Percentiles rank a stretch among this genome's conserved stretches.
These are phyloP conservation scores for Cheilosia urbana DNA, from an alignment of 2,888 invertebrate genomes.

Conservation along the genomic window DNA sequence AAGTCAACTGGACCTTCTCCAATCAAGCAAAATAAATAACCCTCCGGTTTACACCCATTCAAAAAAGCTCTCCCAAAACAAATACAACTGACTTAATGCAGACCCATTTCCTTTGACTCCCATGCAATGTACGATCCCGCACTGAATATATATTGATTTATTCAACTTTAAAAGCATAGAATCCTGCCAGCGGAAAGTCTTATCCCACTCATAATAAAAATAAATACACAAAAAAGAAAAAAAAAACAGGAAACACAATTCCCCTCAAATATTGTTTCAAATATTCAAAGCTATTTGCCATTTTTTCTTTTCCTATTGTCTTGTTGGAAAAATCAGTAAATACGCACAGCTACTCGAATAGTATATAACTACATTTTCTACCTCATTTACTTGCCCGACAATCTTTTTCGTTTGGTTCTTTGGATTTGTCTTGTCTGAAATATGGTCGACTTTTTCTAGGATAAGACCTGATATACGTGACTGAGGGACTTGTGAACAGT, in stretches of 20 bases:
- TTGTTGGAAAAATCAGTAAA: slow-evolving; percentile 13
- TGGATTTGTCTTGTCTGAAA: slow-evolving; percentile 39
- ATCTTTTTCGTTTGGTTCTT: slow-evolving; percentile 29
- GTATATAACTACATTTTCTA: slow-evolving; percentile 37
- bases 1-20: no score
- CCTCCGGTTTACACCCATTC: no score
- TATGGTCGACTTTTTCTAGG: slow-evolving; percentile 40
- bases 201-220: slow-evolving; percentile 13
- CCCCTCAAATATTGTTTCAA: slow-evolving; percentile 44
- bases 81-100: no score
- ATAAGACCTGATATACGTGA: slow-evolving; percentile 44
- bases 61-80: neutral
- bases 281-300: slow-evolving; percentile 44
- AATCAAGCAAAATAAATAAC: no score
- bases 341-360: neutral
- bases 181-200: slow-evolving; percentile 20
- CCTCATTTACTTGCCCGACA: slow-evolving; percentile 38
- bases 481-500: slow-evolving; percentile 16
- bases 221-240: neutral
- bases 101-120: neutral
- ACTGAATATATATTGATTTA: slow-evolving; percentile 40
- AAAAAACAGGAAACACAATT: slow-evolving; percentile 21
- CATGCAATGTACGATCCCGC: neutral
- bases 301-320: neutral
- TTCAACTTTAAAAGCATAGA: slow-evolving; percentile 13